A percentile compares a stretch with the other conserved stretches of the same genome.
Conservation (phyloP, 2,113 vertebrate genomes). For the Gallinago paraguaiae region DNA sequence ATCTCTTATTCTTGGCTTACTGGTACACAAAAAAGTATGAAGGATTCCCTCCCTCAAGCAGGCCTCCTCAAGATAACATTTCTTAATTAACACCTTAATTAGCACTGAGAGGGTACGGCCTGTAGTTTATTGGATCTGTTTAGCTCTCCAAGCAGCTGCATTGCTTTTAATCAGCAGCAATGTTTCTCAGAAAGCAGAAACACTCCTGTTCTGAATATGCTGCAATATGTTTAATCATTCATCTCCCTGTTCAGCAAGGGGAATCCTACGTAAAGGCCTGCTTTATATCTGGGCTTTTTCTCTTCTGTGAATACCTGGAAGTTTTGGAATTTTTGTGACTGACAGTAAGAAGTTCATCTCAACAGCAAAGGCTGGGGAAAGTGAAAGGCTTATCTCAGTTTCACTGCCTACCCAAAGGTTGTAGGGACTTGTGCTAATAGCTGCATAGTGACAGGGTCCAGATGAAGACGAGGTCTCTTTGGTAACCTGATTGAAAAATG, state of each 20-base stretch:
- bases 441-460: background rate
- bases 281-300: background rate
- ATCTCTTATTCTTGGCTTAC: background rate
- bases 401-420: background rate
- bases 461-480: background rate
- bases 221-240: slow-evolving; percentile 28
- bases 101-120: slow-evolving; percentile 46
- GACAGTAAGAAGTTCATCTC: background rate
- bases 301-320: background rate
- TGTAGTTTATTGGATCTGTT: slow-evolving; percentile 51
- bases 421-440: background rate
- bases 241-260: background rate
- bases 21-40: background rate
- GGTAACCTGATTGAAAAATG: background rate
- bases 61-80: slow-evolving; percentile 38
- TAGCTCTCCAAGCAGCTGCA: slow-evolving; percentile 43
- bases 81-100: slow-evolving; percentile 69
- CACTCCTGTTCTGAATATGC: background rate
- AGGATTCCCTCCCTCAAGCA: background rate
- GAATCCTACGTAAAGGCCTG: background rate
- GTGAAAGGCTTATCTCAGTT: background rate
- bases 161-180: slow-evolving; percentile 44
- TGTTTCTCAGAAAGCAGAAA: slow-evolving; percentile 30
- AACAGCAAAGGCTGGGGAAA: background rate
- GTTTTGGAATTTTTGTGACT: background rate